A percentile compares a stretch with the other conserved stretches of the same genome.
Conservation (phyloP, 2,113 vertebrate species). For the Pseudopipra pipra region DNA sequence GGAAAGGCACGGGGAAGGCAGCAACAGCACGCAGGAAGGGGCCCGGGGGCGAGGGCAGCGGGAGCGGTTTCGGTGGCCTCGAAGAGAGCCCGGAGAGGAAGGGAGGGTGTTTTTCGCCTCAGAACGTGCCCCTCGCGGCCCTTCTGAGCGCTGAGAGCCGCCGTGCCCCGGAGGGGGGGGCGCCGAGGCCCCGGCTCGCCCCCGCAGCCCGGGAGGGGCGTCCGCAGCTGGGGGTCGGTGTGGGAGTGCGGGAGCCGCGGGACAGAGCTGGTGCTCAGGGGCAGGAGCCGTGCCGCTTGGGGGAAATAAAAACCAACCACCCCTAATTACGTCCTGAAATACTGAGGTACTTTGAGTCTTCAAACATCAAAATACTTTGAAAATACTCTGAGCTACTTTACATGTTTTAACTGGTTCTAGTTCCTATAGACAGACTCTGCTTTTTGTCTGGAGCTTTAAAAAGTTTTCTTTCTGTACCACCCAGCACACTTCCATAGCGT, state of each 20-base stretch:
- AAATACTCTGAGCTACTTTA: neutral
- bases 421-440: neutral
- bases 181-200: neutral
- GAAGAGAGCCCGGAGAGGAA: neutral
- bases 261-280: accelerated
- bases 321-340: neutral
- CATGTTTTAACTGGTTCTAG: neutral
- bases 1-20: neutral
- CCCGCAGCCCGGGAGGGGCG: too few relatives aligned
- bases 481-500: neutral
- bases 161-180: neutral
- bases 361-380: neutral
- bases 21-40: neutral
- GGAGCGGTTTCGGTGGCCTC: neutral
- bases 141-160: neutral
- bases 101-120: neutral
- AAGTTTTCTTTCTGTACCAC: neutral
- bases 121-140: neutral
- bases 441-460: neutral
- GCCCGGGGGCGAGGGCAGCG: neutral
- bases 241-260: accelerated
- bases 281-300: neutral
- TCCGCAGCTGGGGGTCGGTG: accelerated
- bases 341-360: neutral
- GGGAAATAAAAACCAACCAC: neutral